phyloP scores from a whole-genome alignment of 2,797 vertebrate genomes.

The Onychomys arenicola region DNA sequence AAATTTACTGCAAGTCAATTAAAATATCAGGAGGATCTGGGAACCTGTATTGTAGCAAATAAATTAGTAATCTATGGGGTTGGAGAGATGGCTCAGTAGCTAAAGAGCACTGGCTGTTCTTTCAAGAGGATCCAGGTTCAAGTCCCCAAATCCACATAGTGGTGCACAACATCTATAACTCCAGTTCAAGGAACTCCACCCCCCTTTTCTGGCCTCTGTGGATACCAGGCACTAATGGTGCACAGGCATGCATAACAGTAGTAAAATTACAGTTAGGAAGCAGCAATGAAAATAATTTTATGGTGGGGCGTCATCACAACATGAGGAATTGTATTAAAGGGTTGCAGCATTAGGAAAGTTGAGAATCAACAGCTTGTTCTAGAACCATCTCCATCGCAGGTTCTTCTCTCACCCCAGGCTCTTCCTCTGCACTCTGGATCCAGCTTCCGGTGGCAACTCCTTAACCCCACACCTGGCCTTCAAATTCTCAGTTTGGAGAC shows the following conservation, averaged over 20 bases:
- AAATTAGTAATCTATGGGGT: neutral
- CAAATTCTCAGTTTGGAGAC: too few relatives aligned
- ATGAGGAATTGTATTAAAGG: neutral
- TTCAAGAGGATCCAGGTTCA: neutral
- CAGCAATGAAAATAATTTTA: neutral
- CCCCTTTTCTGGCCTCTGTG: neutral
- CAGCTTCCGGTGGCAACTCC: rapidly evolving
- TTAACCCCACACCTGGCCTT: neutral
- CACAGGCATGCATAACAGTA: neutral
- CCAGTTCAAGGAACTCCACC: neutral
- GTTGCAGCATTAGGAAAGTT: neutral
- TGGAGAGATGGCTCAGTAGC: neutral
- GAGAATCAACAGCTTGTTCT: neutral
- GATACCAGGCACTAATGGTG: neutral
- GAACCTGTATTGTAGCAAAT: neutral
- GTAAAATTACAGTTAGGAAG: neutral
- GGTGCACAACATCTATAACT: neutral
- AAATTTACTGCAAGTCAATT: slow-evolving; percentile 8
- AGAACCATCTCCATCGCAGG: neutral
- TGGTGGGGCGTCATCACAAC: neutral
- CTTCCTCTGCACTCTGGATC: neutral
- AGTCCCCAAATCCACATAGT: neutral
- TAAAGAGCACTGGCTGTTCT: neutral
- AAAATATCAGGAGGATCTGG: neutral
- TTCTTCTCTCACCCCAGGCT: neutral